Evolutionary conservation across 2,113 vertebrate species (phyloP).

Genomic region (Microcebus murinus): DNA sequence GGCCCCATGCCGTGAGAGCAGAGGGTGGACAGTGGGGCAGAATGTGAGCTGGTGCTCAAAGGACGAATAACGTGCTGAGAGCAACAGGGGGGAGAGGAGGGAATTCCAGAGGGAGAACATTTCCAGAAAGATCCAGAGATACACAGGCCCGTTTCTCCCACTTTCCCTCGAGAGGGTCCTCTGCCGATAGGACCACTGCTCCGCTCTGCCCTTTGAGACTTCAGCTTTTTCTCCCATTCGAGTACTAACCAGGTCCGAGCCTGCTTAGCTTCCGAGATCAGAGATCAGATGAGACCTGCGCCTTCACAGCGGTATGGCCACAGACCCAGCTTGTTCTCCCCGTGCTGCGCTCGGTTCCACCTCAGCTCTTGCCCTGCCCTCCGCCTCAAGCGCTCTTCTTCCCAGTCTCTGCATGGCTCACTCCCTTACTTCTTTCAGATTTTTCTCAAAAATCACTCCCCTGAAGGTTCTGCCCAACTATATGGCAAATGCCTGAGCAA

Average conservation of each 20-base stretch:
- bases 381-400: accelerated
- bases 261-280: too few species aligned
- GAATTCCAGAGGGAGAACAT: not conserved
- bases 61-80: not conserved
- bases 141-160: too few species aligned
- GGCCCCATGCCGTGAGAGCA: not conserved
- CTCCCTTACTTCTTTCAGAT: not conserved
- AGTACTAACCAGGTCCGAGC: too few species aligned
- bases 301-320: too few species aligned
- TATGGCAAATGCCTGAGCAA: not conserved
- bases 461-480: not conserved
- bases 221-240: too few species aligned
- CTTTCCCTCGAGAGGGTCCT: not conserved
- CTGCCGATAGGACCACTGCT: too few species aligned
- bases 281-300: too few species aligned
- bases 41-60: not conserved
- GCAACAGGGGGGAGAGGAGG: not conserved
- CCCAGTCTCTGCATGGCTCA: not conserved
- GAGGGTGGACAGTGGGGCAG: not conserved
- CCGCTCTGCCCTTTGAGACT: not conserved
- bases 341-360: not conserved
- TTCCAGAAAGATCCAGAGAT: too few species aligned
- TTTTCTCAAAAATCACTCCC: not conserved
- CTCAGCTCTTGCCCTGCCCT: not conserved
- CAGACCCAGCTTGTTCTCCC: not conserved